Conservation (phyloP, 2,797 vertebrate genomes). For the Poecilia velifera region DNA sequence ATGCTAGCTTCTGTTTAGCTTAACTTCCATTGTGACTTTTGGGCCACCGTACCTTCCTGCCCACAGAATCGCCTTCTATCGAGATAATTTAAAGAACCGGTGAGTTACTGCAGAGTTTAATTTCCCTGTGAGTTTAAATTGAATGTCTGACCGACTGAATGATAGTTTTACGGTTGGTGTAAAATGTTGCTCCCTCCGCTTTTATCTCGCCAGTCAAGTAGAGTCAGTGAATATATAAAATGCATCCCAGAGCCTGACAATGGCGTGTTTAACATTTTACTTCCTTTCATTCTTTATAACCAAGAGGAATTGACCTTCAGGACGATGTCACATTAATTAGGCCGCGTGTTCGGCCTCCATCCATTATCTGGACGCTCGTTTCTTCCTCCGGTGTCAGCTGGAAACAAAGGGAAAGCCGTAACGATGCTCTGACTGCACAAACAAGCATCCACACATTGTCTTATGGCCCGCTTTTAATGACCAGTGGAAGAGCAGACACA, state of each 20-base stretch:
- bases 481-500: not conserved
- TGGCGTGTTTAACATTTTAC: not conserved
- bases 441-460: slow-evolving; percentile 7
- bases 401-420: slow-evolving; percentile 1
- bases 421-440: slow-evolving; percentile 12
- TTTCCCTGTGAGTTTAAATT: not conserved
- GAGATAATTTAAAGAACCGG: not conserved
- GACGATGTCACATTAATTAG: slow-evolving; percentile 1
- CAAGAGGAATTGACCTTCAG: slow-evolving; percentile 1
- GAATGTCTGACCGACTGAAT: not conserved
- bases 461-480: slow-evolving; percentile 11
- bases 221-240: not conserved
- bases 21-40: no score
- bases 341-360: not conserved
- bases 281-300: not conserved
- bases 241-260: not conserved
- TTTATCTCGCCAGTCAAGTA: not conserved
- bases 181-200: not conserved
- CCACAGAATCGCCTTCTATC: not conserved
- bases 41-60: not conserved
- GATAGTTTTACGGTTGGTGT: not conserved
- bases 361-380: not conserved
- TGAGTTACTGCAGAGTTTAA: not conserved
- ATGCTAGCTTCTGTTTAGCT: no score
- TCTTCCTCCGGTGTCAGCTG: not conserved